Percentiles rank a stretch among this genome's conserved stretches.
Evolutionary conservation across 2,888 invertebrate species (phyloP).

Genomic region (Drosophila anomelani): DNA sequence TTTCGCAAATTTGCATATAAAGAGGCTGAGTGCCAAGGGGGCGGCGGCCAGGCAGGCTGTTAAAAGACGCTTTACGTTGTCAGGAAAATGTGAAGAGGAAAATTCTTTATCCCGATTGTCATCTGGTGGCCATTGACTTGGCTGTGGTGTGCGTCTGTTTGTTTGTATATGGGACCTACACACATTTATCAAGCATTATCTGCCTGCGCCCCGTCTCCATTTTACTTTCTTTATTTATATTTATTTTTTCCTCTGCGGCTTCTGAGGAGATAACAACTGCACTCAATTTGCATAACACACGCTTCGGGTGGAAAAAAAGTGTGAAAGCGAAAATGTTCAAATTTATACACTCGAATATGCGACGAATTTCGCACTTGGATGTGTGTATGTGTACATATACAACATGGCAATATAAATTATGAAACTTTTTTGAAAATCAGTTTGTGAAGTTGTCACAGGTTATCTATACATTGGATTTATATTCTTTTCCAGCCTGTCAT

Average conservation of each 20-base stretch:
- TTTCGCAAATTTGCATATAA: slow-evolving; percentile 74
- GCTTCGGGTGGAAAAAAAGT: slow-evolving; percentile 40
- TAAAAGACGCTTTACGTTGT: slow-evolving; percentile 76
- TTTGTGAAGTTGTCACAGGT: slow-evolving; percentile 64
- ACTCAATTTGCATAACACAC: slow-evolving; percentile 70
- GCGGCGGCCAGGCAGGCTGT: slow-evolving; percentile 46
- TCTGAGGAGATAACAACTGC: slow-evolving; percentile 69
- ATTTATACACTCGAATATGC: slow-evolving; percentile 62
- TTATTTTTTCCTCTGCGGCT: slow-evolving; percentile 40
- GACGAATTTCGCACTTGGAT: slow-evolving; percentile 51
- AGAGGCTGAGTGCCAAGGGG: slow-evolving; percentile 48
- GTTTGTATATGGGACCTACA: slow-evolving; percentile 49
- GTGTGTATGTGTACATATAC: slow-evolving; percentile 1
- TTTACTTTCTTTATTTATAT: slow-evolving; percentile 49
- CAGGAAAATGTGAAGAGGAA: slow-evolving; percentile 36
- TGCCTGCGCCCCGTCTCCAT: slow-evolving; percentile 51
- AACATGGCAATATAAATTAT: slow-evolving; percentile 68
- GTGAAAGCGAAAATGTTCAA: slow-evolving; percentile 53
- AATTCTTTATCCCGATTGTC: slow-evolving; percentile 53
- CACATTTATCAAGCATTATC: slow-evolving; percentile 75
- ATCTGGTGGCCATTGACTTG: slow-evolving; percentile 45
- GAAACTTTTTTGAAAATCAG: slow-evolving; percentile 63
- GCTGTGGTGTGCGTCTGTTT: slow-evolving; percentile 23
- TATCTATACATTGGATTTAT: slow-evolving; percentile 45
- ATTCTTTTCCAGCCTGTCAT: slow-evolving; percentile 46